Conservation (phyloP, 2,113 vertebrate genomes). For the Gymnocephalus cernua region DNA sequence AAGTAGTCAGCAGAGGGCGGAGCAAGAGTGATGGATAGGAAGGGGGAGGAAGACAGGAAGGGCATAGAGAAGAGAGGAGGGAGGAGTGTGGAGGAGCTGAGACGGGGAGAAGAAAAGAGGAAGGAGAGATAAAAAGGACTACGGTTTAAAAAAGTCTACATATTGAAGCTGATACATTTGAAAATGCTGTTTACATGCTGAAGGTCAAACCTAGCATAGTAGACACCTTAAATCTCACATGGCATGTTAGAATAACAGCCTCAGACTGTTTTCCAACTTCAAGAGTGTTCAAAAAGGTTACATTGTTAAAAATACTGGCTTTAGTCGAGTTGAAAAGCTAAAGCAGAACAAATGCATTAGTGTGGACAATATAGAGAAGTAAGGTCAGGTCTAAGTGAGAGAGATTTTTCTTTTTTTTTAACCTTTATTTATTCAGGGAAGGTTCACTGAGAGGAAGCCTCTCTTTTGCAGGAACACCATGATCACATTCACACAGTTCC, state of each 20-base stretch:
- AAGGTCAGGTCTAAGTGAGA: conserved; percentile 37
- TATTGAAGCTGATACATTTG: not conserved
- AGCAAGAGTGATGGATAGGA: conserved; percentile 50
- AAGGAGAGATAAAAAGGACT: not conserved
- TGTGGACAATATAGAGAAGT: conserved; percentile 1
- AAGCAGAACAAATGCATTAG: conserved; percentile 1
- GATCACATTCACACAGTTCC: no score
- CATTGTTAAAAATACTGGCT: not conserved
- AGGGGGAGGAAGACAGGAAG: conserved; percentile 38
- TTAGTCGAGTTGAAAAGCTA: not conserved
- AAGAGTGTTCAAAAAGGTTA: not conserved
- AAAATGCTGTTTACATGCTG: not conserved
- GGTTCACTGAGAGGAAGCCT: no score
- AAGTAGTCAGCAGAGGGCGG: conserved; percentile 35
- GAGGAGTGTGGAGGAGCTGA: not conserved
- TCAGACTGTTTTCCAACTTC: not conserved
- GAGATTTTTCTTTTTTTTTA: no score
- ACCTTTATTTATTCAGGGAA: no score
- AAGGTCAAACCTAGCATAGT: not conserved
- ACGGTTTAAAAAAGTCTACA: not conserved
- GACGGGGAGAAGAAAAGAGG: not conserved
- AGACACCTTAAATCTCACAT: not conserved
- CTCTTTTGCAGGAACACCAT: no score
- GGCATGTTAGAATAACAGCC: not conserved
- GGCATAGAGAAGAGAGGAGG: conserved; percentile 7